phyloP scores from a whole-genome alignment of 2,888 invertebrate genomes.

The Cactoblastis cactorum region DNA sequence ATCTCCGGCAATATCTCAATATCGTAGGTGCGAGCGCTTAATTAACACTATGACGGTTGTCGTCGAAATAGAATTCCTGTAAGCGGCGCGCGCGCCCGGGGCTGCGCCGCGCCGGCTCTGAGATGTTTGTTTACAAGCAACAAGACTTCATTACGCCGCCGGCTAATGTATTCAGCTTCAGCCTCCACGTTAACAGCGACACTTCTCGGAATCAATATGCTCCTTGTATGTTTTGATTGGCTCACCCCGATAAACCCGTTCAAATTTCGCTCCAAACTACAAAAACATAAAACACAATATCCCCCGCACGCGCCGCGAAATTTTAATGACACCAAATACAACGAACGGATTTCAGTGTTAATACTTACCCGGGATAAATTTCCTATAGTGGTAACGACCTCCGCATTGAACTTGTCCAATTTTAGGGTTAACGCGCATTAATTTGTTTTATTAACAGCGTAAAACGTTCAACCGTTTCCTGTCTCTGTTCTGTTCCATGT shows the following conservation, averaged over 20 bases:
- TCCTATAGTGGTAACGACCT: conserved; percentile 77
- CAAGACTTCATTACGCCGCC: conserved; percentile 79
- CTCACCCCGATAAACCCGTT: conserved; percentile 46
- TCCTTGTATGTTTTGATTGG: conserved; percentile 80
- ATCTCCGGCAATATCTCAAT: conserved; percentile 74
- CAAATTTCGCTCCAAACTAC: conserved; percentile 48
- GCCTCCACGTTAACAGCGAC: conserved; percentile 79
- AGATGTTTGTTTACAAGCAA: conserved; percentile 77
- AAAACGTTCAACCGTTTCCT: conserved; percentile 73
- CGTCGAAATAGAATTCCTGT: conserved; percentile 78
- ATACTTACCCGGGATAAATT: conserved; percentile 74
- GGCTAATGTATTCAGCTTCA: conserved; percentile 80
- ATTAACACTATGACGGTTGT: conserved; percentile 77
- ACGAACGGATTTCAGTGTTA: conserved; percentile 78
- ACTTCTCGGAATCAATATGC: conserved; percentile 80
- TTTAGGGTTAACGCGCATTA: conserved; percentile 75
- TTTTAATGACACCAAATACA: conserved; percentile 76
- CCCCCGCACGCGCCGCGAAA: conserved; percentile 35
- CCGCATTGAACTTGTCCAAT: conserved; percentile 78
- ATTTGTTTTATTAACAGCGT: conserved; percentile 76
- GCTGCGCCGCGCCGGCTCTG: conserved; percentile 38
- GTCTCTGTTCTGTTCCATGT: conserved; percentile 52
- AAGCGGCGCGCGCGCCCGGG: conserved; percentile 70
- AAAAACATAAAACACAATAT: conserved; percentile 55
- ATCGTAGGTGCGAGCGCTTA: conserved; percentile 76